Evolutionary conservation across 1,140 invertebrate species (phyloP), one percentile per base, ranked within the genome.

Genomic region (Achroia grisella): DNA sequence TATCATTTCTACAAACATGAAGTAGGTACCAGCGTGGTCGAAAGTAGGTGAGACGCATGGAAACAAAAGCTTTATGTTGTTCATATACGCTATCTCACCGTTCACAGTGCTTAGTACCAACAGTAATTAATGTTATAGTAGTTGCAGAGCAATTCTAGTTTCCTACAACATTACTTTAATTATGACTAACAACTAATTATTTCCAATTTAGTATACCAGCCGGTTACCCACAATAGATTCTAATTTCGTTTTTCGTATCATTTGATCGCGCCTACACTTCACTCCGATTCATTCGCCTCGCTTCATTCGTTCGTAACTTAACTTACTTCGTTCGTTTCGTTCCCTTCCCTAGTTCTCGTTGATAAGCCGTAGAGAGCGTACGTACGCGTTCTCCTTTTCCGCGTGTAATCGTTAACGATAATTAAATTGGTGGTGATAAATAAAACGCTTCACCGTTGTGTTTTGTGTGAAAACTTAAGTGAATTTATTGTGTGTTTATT

Each of bases 1-100:
- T 75, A 77, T 75, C 50, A 77, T 68, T 67, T 65, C 49, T 57
- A 55, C 60, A 76, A 74, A 70, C 75, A 76, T 45, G 52, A 39
- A 53, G n/a, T n/a, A n/a, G n/a, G n/a, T n/a, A n/a, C 44, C 33
- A 47, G 44, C 33, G 36, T 56, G 37, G 46, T 66, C 45, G 71
- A 77, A 77, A 80, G 70, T 77, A 62, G 73, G 71, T 67, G 50
- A 64, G 46, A 65, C 47, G 48, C 43, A 44, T 45, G 43, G 11
- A 35, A 43, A 43, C 39, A 43, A 44, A 44, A 44, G 33, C 11
- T 29, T 44, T 37, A 29, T 23, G 17, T 23, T n/a, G n/a, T n/a
- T n/a, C n/a, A n/a, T n/a, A n/a, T n/a, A n/a, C n/a, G n/a, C n/a
- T 23, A 23, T 6, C 17, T 40, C 12, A 29, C n/a, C 14, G n/a